Evolutionary conservation across 2,113 vertebrate genomes (phyloP).

Genomic region (Piaya cayana): DNA sequence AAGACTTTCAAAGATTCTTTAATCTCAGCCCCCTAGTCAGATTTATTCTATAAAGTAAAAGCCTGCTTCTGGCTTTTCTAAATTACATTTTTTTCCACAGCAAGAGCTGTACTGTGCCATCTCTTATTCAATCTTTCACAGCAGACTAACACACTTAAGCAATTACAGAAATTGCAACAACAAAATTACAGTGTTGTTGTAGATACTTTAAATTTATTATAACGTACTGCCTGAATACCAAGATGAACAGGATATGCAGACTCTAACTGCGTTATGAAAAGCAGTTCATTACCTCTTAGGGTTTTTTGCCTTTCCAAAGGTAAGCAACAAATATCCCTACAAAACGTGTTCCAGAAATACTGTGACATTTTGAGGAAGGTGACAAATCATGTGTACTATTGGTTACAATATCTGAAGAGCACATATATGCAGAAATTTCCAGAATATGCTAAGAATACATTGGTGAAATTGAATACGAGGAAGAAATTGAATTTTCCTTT

Average conservation of each 20-base stretch:
- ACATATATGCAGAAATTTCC: neutral
- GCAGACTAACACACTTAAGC: neutral
- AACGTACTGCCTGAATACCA: neutral
- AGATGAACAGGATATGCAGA: neutral
- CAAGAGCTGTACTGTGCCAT: neutral
- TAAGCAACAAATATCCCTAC: neutral
- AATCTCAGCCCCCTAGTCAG: neutral
- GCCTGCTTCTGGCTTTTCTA: neutral
- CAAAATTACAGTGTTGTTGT: neutral
- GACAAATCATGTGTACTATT: neutral
- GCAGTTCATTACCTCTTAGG: neutral
- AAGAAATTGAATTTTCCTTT: neutral
- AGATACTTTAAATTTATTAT: neutral
- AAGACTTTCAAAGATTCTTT: neutral
- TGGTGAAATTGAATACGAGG: neutral
- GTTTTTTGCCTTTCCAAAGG: neutral
- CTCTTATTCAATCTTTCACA: neutral
- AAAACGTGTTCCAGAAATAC: neutral
- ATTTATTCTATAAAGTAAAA: neutral
- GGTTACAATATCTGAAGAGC: neutral
- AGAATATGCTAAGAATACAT: neutral
- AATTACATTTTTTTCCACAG: neutral
- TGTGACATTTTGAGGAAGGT: neutral
- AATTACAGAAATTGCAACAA: neutral
- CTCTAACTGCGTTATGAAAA: neutral